Evolutionary conservation across 2,888 invertebrate genomes (phyloP), one percentile per base, ranked within the genome.

Genomic region (Ophonus ardosiacus): DNA sequence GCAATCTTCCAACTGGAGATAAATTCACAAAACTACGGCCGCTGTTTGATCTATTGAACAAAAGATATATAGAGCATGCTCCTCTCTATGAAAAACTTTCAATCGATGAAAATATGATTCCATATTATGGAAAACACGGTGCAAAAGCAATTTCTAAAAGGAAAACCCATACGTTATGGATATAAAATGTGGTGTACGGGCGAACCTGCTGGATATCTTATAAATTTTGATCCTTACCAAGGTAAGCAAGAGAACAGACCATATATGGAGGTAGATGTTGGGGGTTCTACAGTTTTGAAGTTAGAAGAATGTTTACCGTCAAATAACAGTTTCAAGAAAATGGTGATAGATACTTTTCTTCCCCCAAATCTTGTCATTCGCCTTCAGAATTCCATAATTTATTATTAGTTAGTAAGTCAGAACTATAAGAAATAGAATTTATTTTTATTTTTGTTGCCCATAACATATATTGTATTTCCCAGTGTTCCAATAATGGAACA

Each of bases 61-160:
- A n/a, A 31, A 18, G 74, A 13, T 31, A 43, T 38, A 38, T 7
- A 18, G 17, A 65, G 5, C 17, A 65, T 65, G 65, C 24, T 65
- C 5, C 10, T 65, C 17, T n/a, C 8, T 4, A 65, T 24, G 31
- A 65, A 65, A 65, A 65, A 18, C 31, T 65, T 65, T 21, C 18
- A 17, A 21, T 65, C 18, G 65, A 65, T 31, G 65, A 65, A 65
- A 86, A 86, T 17, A 87, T 86, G 86, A 86, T 87, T 56, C 87
- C 86, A 18, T 87, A 87, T 40, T 86, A 84, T 86, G 87, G 85
- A 7, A 84, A 81, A 61, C 80, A 85, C 61, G 82, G 81, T 6
- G 76, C 85, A 7, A 87, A 40, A 87, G 74, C 86, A 86, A 76
- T 86, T 86, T 78, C 71, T 87, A 31, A 78, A 85, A 40, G 86